Conservation (phyloP, 2,888 invertebrate genomes). For the Pogonocherus hispidulus region DNA sequence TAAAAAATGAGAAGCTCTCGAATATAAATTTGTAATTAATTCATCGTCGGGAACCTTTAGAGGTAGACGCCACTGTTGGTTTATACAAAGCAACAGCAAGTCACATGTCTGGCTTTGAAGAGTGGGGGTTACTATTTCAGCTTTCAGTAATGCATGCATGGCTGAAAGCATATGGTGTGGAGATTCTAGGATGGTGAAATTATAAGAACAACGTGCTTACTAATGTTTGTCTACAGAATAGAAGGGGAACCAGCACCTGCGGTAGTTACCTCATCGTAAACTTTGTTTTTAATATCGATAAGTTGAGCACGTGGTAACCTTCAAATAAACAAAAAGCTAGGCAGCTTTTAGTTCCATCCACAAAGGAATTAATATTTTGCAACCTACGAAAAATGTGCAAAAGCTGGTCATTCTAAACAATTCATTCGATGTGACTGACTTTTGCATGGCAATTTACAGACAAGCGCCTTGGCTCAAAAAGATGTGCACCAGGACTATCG, state of each 20-base stretch:
- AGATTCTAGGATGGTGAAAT: not conserved
- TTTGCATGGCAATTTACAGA: no score
- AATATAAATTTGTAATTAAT: not conserved
- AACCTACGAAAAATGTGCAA: not conserved
- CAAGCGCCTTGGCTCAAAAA: no score
- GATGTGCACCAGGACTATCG: no score
- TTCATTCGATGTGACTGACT: no score
- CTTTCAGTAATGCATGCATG: constrained; percentile 16
- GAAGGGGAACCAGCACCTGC: constrained; percentile 4
- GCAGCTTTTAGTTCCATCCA: not conserved
- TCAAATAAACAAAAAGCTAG: constrained; percentile 2
- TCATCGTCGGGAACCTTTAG: no score
- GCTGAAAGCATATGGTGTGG: constrained; percentile 10
- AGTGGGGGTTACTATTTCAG: not conserved
- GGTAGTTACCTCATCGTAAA: not conserved
- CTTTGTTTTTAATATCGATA: not conserved
- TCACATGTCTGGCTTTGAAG: not conserved
- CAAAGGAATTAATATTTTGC: no score
- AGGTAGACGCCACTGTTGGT: not conserved
- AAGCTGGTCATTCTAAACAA: no score
- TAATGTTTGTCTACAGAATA: not conserved
- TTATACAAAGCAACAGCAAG: not conserved
- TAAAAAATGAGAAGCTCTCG: not conserved
- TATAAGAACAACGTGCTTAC: not conserved
- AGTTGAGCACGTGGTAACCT: constrained; percentile 2